Evolutionary conservation across 53 echinoderm and acorn worm species (phyloP), one percentile per base, ranked within the genome.

Genomic region (Zoroaster sp.): DNA sequence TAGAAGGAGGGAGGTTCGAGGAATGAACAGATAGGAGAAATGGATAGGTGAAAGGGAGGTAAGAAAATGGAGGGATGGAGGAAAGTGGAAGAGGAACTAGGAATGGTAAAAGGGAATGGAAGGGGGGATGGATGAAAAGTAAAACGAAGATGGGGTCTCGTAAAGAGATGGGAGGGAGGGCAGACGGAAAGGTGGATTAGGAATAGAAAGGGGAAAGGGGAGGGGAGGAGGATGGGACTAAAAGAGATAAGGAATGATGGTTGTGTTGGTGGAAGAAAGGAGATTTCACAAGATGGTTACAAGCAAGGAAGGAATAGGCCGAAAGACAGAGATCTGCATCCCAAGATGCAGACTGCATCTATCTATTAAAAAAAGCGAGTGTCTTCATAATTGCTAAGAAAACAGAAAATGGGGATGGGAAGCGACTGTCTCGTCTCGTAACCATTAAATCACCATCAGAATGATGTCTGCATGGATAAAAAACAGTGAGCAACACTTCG

Each of bases 391-490:
- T 59, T 59, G 28, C 63, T 59, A 59, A 59, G 63, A 59, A 59
- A 59, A 59, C 63, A 59, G 21, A 59, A 21, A 21, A 28, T 10
- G 63, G 63, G 63, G 63, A 21, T 28, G 63, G 28, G 28, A 59
- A 59, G 28, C 18, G 55, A 79, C 21, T 66, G 81, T 67, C 81
- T 41, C 15, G 67, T 40, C 42, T 38, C 21, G 12, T 6, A 35
- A 28, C 66, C 6, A 75, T 75, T 75, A 75, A 75, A 46, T 75
- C 75, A 75, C 66, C 66, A 18, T 81, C 81, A 30, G 43, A 66
- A 32, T 33, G 28, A 65, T 25, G 63, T 59, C 28, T 59, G 63
- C 28, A 31, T 28, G 68, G 17, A 52, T 30, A 66, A 66, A 66
- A 45, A 11, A 66, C 31, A 66, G 43, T 30, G 44, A 67, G 55